phyloP scores from a whole-genome alignment of 2,797 vertebrate genomes.

The Australoheros facetus region DNA sequence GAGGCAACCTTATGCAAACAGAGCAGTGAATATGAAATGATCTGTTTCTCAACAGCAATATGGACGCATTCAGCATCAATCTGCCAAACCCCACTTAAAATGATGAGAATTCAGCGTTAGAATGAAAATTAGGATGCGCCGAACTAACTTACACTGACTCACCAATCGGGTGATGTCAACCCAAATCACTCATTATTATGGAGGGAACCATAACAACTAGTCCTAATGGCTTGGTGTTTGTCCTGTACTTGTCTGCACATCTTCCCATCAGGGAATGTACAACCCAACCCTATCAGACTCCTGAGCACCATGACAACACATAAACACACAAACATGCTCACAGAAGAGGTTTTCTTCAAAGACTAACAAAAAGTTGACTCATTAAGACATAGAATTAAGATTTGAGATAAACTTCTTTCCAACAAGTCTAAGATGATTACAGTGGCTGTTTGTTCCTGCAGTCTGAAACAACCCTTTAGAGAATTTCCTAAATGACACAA shows the following conservation, averaged over 20 bases:
- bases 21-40: not conserved
- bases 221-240: not conserved
- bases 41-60: not conserved
- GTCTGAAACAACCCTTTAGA: not conserved
- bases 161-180: constrained; percentile 7
- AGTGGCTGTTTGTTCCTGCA: not conserved
- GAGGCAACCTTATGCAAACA: not conserved
- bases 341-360: not conserved
- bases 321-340: not conserved
- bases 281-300: not conserved
- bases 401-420: not conserved
- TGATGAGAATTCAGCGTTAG: constrained; percentile 28
- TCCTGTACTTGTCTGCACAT: not conserved
- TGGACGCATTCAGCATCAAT: not conserved
- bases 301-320: not conserved
- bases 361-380: not conserved
- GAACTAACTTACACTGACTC: constrained; percentile 35
- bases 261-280: not conserved
- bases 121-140: constrained; percentile 32
- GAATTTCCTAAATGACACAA: too few species aligned
- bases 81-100: constrained; percentile 6
- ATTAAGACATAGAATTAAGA: not conserved
- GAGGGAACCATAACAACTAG: constrained; percentile 6
- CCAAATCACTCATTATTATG: constrained; percentile 11
- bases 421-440: not conserved